phyloP scores from a whole-genome alignment of 2,797 vertebrate genomes.

The Paramormyrops hopkinsi region DNA sequence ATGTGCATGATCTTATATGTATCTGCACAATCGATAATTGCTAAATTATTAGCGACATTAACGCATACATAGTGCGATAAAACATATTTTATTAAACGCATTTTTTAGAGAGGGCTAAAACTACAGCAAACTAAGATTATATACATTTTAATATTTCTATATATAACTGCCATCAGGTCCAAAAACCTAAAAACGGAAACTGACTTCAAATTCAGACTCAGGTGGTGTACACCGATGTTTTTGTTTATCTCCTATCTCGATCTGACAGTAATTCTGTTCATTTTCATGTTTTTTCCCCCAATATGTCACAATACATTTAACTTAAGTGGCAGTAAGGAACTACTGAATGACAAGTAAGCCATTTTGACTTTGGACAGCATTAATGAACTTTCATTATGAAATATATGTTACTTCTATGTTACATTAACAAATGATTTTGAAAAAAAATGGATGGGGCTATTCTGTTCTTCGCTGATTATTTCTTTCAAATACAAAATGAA shows the following conservation, averaged over 20 bases:
- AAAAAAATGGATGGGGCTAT: not conserved
- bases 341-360: not conserved
- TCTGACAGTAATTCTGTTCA: not conserved
- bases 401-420: not conserved
- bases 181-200: not conserved
- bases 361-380: not conserved
- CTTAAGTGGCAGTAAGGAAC: not conserved
- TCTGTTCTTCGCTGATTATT: not conserved
- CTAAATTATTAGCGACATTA: not conserved
- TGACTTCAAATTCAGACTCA: not conserved
- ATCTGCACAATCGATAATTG: not conserved
- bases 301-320: not conserved
- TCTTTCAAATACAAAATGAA: not conserved
- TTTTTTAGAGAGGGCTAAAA: not conserved
- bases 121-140: not conserved
- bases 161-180: not conserved
- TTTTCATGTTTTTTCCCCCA: not conserved
- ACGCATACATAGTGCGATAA: not conserved
- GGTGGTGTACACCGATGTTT: not conserved
- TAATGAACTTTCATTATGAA: constrained; percentile 2
- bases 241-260: not conserved
- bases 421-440: not conserved
- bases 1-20: not conserved
- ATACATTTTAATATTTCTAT: not conserved
- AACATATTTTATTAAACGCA: not conserved